phyloP scores from a whole-genome alignment of 2,888 invertebrate genomes.

The Ernsta delagoae region DNA sequence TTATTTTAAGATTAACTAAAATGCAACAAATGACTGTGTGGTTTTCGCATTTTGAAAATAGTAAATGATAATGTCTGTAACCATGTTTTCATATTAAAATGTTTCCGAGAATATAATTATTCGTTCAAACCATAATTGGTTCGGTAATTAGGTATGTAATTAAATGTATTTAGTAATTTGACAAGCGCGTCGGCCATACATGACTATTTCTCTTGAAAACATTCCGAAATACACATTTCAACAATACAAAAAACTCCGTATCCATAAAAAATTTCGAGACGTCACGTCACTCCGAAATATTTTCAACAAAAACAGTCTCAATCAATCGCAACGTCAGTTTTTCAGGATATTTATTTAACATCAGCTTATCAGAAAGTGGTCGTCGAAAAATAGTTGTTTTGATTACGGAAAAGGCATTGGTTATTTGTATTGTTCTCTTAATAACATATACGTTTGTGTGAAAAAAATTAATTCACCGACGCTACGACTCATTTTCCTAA shows the following conservation, averaged over 20 bases:
- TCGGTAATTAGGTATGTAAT: too few species aligned
- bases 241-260: background rate
- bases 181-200: background rate
- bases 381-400: background rate
- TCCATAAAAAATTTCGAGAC: background rate
- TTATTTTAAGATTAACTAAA: background rate
- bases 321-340: background rate
- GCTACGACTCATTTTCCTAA: constrained; percentile 4
- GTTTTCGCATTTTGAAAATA: too few species aligned
- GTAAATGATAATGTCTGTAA: too few species aligned
- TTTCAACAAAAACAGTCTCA: background rate
- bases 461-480: background rate
- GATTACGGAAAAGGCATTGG: too few species aligned
- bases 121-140: too few species aligned
- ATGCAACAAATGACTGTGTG: constrained; percentile 10
- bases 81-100: too few species aligned
- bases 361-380: background rate
- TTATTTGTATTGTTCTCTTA: too few species aligned
- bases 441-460: too few species aligned
- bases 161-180: constrained; percentile 1
- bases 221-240: background rate
- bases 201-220: background rate
- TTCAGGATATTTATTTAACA: background rate
- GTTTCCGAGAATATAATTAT: background rate
- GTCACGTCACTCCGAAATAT: background rate